Evolutionary conservation across 1,140 invertebrate species (phyloP), one percentile per base, ranked within the genome.

Genomic region (Drosophila melanica): DNA sequence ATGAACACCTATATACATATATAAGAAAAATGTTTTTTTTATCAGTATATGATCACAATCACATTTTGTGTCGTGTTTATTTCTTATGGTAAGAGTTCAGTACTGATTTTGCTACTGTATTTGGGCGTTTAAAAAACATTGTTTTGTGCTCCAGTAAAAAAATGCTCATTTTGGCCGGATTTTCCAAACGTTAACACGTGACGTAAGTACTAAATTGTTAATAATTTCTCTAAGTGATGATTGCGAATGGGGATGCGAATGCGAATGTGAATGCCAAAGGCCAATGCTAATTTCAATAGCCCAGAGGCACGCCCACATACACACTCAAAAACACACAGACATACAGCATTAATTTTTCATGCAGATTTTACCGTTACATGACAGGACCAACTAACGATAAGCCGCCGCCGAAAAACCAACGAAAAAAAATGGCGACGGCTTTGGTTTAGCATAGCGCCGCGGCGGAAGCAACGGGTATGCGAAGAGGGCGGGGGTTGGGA

Each of bases 351-450:
- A 70, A 75, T 75, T 75, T 75, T 75, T 75, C 72, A 75, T 75
- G 72, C 72, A 75, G 72, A 75, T 75, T 75, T 75, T 70, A 75
- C 72, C 58, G 72, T 75, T 70, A 75, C 72, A 75, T 75, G 67
- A 75, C 72, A 70, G 67, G 55, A 62, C 54, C 70, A 73, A 59
- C 70, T 60, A 70, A 58, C 67, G 72, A 75, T 63, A 70, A 74
- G 55, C 44, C 41, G 30, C 18, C 53, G 27, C 18, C 23, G 55
- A 65, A 54, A 50, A 58, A 72, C 33, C 44, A 58, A 30, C 62
- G 60, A 48, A 73, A 73, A 62, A 72, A 73, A 73, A 79, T 76
- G 74, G 69, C 74, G 63, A 59, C 77, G 74, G 42, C 58, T 76
- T 67, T 76, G 58, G 45, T 58, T 59, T 27, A 42, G 37, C 18